These are phyloP conservation scores for Itoplectis maculator DNA, from an alignment of 2,888 invertebrate genomes.

Conservation along the genomic window DNA sequence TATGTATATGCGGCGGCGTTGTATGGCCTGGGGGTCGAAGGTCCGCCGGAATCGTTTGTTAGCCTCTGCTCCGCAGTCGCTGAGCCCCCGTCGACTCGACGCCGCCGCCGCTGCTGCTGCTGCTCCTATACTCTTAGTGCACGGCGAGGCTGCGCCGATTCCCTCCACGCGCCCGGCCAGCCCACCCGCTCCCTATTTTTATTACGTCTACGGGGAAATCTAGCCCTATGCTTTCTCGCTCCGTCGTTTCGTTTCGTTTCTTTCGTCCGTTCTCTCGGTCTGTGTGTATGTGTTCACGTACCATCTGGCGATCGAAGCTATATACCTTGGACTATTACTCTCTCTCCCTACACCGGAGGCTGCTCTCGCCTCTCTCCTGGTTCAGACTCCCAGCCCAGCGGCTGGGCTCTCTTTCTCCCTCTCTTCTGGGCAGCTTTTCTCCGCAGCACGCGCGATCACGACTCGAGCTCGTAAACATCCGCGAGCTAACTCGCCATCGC, in stretches of 20 bases:
- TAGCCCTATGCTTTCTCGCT: constrained; percentile 71
- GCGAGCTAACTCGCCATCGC: constrained; percentile 57
- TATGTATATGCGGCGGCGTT: constrained; percentile 37
- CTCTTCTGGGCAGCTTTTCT: constrained; percentile 41
- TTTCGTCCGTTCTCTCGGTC: constrained; percentile 41
- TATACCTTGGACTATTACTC: constrained; percentile 62
- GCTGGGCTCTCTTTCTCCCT: no score
- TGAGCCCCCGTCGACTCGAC: constrained; percentile 61
- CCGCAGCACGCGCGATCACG: constrained; percentile 57
- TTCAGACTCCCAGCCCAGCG: neutral
- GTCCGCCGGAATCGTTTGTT: constrained; percentile 78
- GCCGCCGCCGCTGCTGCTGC: constrained; percentile 23
- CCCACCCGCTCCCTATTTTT: constrained; percentile 73
- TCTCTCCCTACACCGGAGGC: neutral
- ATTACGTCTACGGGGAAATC: constrained; percentile 82
- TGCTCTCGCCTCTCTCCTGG: neutral
- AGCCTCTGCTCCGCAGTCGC: constrained; percentile 65
- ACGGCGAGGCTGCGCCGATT: constrained; percentile 50
- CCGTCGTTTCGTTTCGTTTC: constrained; percentile 58
- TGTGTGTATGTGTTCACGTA: constrained; percentile 56
- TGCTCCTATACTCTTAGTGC: no score
- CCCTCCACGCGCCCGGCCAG: constrained; percentile 21
- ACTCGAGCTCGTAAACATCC: constrained; percentile 65
- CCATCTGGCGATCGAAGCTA: constrained; percentile 66
- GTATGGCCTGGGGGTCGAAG: constrained; percentile 72